These are phyloP conservation scores for Emydocephalus ijimae DNA, from an alignment of 2,113 vertebrate species.

Conservation along the genomic window DNA sequence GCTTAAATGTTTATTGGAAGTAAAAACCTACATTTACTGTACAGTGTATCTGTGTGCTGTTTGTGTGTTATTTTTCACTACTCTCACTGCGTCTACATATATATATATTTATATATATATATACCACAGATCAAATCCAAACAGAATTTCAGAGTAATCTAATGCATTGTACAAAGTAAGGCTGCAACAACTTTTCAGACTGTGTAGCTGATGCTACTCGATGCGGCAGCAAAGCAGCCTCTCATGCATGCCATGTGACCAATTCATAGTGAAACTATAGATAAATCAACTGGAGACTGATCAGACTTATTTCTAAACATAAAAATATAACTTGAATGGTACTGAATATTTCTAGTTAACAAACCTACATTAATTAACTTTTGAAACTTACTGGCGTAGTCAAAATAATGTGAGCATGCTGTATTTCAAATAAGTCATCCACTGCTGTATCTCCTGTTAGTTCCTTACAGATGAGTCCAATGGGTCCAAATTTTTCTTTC, in stretches of 20 bases:
- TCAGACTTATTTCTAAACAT: not conserved
- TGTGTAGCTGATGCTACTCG: not conserved
- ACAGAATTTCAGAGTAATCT: not conserved
- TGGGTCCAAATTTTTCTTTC: constrained; percentile 90
- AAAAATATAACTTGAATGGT: not conserved
- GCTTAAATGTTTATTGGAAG: no score
- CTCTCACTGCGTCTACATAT: not conserved
- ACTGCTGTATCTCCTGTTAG: constrained; percentile 93
- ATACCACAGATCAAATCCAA: not conserved
- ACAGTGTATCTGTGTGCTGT: no score
- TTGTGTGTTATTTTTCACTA: no score
- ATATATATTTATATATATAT: not conserved
- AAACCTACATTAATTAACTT: constrained; percentile 37
- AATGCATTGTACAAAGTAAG: not conserved
- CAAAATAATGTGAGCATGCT: constrained; percentile 91
- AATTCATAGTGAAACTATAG: not conserved
- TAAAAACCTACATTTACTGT: no score
- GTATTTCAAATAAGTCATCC: constrained; percentile 97
- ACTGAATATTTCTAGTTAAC: not conserved
- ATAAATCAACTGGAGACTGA: not conserved
- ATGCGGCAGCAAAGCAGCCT: not conserved
- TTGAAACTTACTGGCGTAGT: constrained; percentile 89
- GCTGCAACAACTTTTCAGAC: not conserved
- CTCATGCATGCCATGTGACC: not conserved
- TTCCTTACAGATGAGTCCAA: constrained; percentile 93